A percentile compares a stretch with the other conserved stretches of the same genome.
Conservation (phyloP, 2,797 vertebrate species). For the Paratrypauchen microcephalus region DNA sequence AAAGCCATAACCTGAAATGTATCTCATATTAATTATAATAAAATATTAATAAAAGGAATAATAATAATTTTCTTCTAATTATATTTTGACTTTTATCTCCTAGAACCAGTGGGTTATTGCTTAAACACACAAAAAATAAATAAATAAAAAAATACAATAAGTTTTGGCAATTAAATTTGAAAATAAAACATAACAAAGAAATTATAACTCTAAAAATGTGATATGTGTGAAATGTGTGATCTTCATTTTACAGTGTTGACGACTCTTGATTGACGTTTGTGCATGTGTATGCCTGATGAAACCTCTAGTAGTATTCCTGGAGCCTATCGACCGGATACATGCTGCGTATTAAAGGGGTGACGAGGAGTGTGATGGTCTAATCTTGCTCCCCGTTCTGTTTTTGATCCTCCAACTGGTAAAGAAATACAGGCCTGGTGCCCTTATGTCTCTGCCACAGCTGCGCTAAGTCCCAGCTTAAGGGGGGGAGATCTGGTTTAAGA, state of each 20-base stretch:
- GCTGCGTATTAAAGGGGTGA: conserved; percentile 16
- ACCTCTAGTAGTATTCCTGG: conserved; percentile 43
- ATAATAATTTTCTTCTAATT: no score
- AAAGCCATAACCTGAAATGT: no score
- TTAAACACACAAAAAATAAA: no score
- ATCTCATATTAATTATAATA: no score
- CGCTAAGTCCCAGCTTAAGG: conserved; percentile 71
- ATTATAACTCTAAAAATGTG: not conserved
- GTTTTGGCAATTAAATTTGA: no score
- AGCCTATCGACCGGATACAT: conserved; percentile 16
- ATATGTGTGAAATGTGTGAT: no score
- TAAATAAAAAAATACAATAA: no score
- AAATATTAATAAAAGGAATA: no score
- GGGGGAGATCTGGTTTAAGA: conserved; percentile 64
- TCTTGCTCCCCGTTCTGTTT: conserved; percentile 43
- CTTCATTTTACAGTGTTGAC: conserved; percentile 17
- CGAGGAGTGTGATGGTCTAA: conserved; percentile 56
- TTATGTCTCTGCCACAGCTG: conserved; percentile 77
- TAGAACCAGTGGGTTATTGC: no score
- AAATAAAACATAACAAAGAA: not conserved
- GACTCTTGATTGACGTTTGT: conserved; percentile 55
- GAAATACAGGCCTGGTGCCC: conserved; percentile 75
- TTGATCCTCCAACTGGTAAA: conserved; percentile 61
- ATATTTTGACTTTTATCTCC: no score
- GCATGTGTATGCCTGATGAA: conserved; percentile 37